These are phyloP conservation scores for Heterodera schachtii DNA, from an alignment of 1,140 invertebrate genomes.

Conservation along the genomic window DNA sequence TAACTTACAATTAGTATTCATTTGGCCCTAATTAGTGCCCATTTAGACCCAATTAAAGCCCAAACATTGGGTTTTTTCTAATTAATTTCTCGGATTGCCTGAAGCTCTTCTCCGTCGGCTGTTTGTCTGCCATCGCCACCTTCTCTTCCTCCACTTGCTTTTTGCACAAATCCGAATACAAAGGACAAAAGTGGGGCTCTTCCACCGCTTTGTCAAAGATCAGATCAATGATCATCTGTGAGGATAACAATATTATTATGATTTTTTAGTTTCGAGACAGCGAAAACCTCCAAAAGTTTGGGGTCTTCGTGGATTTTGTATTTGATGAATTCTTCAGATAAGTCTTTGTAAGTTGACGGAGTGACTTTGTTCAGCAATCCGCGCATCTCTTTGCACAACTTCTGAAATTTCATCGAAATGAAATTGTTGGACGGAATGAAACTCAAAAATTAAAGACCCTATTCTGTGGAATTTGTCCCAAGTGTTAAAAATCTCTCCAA, in stretches of 20 bases:
- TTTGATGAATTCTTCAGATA: constrained; percentile 52
- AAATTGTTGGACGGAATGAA: too few species aligned
- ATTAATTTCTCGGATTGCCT: neutral
- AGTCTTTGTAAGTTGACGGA: constrained; percentile 53
- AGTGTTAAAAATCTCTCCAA: too few species aligned
- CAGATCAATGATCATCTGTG: constrained; percentile 49
- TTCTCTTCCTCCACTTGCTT: constrained; percentile 45
- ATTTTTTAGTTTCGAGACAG: neutral
- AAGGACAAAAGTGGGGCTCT: constrained; percentile 61
- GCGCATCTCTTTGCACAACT: constrained; percentile 52
- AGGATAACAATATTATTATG: neutral
- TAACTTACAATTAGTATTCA: too few species aligned
- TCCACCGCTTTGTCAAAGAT: constrained; percentile 65
- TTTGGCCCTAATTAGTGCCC: too few species aligned
- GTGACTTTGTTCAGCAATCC: constrained; percentile 61
- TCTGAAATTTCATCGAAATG: constrained; percentile 22
- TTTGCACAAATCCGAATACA: constrained; percentile 61
- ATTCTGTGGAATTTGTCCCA: too few species aligned
- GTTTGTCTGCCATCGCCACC: neutral
- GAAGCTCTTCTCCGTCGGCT: constrained; percentile 8
- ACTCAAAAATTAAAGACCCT: too few species aligned
- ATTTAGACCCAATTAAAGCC: too few species aligned
- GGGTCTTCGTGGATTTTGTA: constrained; percentile 45
- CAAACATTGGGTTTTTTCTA: too few species aligned
- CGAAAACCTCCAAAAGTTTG: constrained; percentile 23